Percentiles rank a stretch among this genome's conserved stretches.
phyloP scores from a whole-genome alignment of 2,888 invertebrate genomes.

The Urechis unicinctus region DNA sequence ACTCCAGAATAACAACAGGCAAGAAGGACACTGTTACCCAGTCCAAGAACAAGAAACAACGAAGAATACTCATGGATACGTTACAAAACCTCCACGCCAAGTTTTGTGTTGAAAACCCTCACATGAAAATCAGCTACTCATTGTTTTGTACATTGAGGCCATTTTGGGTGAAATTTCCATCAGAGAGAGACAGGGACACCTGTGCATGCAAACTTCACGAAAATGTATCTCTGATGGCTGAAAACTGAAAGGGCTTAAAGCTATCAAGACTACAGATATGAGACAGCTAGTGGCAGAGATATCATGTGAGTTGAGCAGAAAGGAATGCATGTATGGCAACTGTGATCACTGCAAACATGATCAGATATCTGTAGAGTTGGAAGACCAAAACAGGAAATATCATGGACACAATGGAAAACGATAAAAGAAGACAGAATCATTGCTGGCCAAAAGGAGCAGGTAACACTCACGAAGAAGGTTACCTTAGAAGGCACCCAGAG shows the following conservation, averaged over 20 bases:
- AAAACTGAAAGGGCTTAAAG: background rate
- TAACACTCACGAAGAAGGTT: background rate
- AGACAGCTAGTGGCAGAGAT: background rate
- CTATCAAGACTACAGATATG: background rate
- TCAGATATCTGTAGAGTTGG: background rate
- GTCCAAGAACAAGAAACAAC: background rate
- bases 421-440: background rate
- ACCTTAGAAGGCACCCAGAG: background rate
- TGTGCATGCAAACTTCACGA: background rate
- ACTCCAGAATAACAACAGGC: background rate
- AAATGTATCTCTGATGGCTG: background rate
- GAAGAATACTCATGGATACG: background rate
- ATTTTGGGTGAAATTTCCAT: constrained; percentile 13
- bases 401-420: background rate
- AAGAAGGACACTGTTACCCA: background rate
- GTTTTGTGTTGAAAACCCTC: background rate
- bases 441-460: background rate
- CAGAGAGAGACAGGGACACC: background rate
- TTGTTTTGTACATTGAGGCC: constrained; percentile 19
- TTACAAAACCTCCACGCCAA: background rate
- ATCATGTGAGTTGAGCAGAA: background rate
- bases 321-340: background rate
- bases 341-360: background rate
- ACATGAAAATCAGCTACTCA: constrained; percentile 10
- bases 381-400: background rate